Conservation (phyloP, 2,113 vertebrate species). For the Apteryx mantelli region DNA sequence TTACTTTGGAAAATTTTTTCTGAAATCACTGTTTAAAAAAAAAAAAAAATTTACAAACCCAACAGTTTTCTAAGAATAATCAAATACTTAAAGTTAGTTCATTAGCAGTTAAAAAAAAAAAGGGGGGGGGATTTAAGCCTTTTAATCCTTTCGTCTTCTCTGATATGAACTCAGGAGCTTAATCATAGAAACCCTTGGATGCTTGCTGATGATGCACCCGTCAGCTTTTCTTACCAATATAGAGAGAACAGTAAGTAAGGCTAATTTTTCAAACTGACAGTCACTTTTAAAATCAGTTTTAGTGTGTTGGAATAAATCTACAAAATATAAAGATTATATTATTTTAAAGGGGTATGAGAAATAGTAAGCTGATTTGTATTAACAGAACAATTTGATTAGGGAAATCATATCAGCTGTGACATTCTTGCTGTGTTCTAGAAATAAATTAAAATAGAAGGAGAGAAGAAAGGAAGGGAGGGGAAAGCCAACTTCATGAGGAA, state of each 20-base stretch:
- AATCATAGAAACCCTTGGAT: constrained; percentile 53
- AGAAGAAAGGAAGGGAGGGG: background rate
- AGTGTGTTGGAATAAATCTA: constrained; percentile 49
- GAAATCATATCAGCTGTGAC: background rate
- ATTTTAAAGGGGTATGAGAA: constrained; percentile 36
- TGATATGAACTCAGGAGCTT: constrained; percentile 36
- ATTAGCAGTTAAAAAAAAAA: constrained; percentile 19
- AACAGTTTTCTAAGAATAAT: constrained; percentile 53
- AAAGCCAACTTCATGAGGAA: background rate
- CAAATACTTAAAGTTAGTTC: constrained; percentile 73
- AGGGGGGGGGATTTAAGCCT: background rate
- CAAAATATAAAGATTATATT: constrained; percentile 33
- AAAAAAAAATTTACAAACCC: constrained; percentile 1
- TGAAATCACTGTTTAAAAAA: background rate
- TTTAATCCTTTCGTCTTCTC: constrained; percentile 67
- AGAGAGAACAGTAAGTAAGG: constrained; percentile 26
- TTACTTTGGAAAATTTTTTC: background rate
- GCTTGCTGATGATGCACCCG: constrained; percentile 42
- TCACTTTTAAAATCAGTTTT: constrained; percentile 52
- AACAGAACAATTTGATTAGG: constrained; percentile 17
- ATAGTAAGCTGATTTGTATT: constrained; percentile 9
- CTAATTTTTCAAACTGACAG: constrained; percentile 64
- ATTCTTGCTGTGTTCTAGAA: background rate
- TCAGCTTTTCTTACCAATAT: constrained; percentile 10
- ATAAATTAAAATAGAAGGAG: background rate